Percentiles rank a stretch among this genome's conserved stretches.
Evolutionary conservation across 2,797 vertebrate genomes (phyloP).

Genomic region (Otolemur crassicaudatus): DNA sequence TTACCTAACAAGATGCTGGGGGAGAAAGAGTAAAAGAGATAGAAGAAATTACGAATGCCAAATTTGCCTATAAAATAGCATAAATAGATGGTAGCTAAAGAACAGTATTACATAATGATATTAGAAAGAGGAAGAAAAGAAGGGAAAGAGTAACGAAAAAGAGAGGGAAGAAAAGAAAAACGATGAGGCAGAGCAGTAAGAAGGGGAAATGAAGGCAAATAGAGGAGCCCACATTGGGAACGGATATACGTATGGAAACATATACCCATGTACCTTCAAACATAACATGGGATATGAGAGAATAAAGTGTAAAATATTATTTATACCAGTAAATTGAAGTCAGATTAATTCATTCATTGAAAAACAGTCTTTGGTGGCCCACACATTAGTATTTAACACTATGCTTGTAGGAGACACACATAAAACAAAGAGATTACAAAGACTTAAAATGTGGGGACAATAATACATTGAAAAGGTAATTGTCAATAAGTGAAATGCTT

Average conservation of each 20-base stretch:
- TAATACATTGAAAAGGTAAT: neutral
- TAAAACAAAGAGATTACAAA: neutral
- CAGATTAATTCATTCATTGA: neutral
- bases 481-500: neutral
- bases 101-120: neutral
- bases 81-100: neutral
- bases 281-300: neutral
- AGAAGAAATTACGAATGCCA: neutral
- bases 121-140: neutral
- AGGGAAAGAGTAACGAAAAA: neutral
- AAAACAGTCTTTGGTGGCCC: neutral
- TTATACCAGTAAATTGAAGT: neutral
- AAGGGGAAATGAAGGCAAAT: neutral
- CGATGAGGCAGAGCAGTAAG: neutral
- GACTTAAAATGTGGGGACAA: neutral
- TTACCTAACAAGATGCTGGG: neutral
- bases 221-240: neutral
- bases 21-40: neutral
- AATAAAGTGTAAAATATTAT: neutral
- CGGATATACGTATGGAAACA: neutral
- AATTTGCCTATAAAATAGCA: neutral
- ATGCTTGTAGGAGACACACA: neutral
- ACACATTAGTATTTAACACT: neutral
- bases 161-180: neutral
- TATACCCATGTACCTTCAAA: neutral